Base-by-base conservation (phyloP, 2,888 invertebrate genomes). In the Tetrapedia diversipes region DNA sequence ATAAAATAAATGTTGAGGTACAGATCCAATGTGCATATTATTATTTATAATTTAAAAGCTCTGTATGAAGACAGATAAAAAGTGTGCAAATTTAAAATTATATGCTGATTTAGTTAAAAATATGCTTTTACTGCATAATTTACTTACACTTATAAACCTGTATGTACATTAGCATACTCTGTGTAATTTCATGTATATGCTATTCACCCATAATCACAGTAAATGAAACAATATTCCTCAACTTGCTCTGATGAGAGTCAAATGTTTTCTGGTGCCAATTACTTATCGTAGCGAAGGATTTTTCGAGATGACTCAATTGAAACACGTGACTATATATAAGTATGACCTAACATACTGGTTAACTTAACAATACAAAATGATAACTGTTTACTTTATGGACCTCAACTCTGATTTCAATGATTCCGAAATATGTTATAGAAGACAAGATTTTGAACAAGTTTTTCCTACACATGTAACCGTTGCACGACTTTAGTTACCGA, bases 251-350 rank as follows among this genome's bases (percentile, higher is more conserved):
- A 10, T 7, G 32, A 34, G 19, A n/a, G n/a, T 39, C 8, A 29
- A 43, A 77, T 51, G 53, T 34, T 64, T 67, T 59, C 60, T 39
- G 53, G 59, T 64, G 39, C 66, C 59, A 79, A 79, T 81, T 76
- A 79, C 63, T 69, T 67, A 53, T 43, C 61, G 24, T 27, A 43
- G 24, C 24, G 19, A 34, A 22, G 64, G 61, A 45, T 37, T 8
- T 43, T 51, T 45, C 24, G 59, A 71, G 63, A 67, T 74, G 29
- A 37, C 4, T 32, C 56, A 24, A 19, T 19, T 43, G 14, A 43
- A 34, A 37, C 27, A 14, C 39, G 34, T 37, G n/a, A 19, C 14
- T 66, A 57, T 47, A n/a, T 43, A 19, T 22, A 32, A 14, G 14
- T n/a, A n/a, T n/a, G n/a, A n/a, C n/a, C n/a, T n/a, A n/a, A n/a